Percentiles rank a stretch among this genome's conserved stretches.
Conservation (phyloP, 1,140 invertebrate genomes). For the Lethocerus indicus region DNA sequence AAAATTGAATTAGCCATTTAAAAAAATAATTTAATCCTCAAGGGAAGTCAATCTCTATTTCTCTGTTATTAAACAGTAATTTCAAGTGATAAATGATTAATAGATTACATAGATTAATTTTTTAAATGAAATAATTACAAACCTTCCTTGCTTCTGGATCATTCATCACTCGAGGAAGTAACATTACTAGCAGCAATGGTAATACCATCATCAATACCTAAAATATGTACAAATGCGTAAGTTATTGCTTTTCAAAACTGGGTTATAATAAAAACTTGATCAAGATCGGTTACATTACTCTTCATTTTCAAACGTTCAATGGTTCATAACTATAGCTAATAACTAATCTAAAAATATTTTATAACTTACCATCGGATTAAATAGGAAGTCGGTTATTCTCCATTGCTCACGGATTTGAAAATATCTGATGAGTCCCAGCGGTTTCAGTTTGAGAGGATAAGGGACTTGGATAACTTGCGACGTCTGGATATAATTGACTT, state of each 20-base stretch:
- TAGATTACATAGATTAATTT: background rate
- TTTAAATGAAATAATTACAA: slow-evolving; percentile 11
- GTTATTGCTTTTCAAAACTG: too few species aligned
- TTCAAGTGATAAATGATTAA: too few species aligned
- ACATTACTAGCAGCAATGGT: slow-evolving; percentile 77
- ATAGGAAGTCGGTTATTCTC: slow-evolving; percentile 85
- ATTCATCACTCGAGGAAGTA: slow-evolving; percentile 92
- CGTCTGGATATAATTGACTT: slow-evolving; percentile 88
- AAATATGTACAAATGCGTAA: slow-evolving; percentile 13
- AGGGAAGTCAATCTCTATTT: background rate
- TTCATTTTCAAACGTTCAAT: background rate
- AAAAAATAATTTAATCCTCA: too few species aligned
- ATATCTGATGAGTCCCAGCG: slow-evolving; percentile 65
- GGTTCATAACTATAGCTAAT: background rate
- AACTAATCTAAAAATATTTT: background rate
- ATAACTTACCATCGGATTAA: slow-evolving; percentile 75
- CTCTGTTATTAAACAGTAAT: background rate
- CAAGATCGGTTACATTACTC: background rate
- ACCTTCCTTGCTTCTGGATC: slow-evolving; percentile 85
- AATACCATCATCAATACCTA: slow-evolving; percentile 89
- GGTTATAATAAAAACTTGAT: background rate
- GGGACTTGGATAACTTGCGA: slow-evolving; percentile 70
- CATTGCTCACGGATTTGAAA: slow-evolving; percentile 90
- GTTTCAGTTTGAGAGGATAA: slow-evolving; percentile 81
- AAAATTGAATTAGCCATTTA: too few species aligned